These are phyloP conservation scores for Phalacrocorax aristotelis DNA, from an alignment of 2,113 vertebrate species.

Conservation along the genomic window DNA sequence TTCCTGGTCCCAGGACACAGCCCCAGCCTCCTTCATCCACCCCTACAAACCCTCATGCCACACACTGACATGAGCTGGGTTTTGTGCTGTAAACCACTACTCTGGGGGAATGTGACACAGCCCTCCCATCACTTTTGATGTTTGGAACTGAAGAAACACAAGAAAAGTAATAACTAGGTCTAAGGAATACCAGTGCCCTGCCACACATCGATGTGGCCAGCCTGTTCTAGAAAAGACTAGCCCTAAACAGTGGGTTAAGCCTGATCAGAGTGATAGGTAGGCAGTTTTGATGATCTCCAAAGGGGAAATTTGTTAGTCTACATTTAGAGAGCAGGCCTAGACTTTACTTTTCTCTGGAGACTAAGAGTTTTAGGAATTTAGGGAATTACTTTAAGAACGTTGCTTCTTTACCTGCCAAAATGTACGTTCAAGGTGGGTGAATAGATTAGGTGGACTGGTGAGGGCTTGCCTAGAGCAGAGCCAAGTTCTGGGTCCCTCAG, in stretches of 20 bases:
- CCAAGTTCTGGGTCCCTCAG: neutral
- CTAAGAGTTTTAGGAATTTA: neutral
- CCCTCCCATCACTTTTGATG: neutral
- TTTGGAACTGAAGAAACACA: neutral
- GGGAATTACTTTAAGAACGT: neutral
- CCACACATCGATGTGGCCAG: neutral
- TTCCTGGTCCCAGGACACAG: neutral
- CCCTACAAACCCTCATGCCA: neutral
- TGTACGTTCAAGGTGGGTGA: neutral
- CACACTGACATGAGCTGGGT: rapidly evolving
- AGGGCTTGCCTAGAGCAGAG: neutral
- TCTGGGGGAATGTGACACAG: neutral
- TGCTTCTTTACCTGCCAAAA: neutral
- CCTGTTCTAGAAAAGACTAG: neutral
- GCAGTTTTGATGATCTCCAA: neutral
- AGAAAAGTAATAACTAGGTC: neutral
- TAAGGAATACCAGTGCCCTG: neutral
- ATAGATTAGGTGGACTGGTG: neutral
- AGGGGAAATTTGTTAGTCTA: neutral
- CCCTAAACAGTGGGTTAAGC: neutral
- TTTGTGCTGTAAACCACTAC: neutral
- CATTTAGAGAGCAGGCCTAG: neutral
- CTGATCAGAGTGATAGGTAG: neutral
- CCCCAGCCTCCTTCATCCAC: neutral
- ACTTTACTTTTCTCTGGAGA: neutral